A percentile compares a stretch with the other conserved stretches of the same genome.
phyloP scores from a whole-genome alignment of 2,113 vertebrate species.

The Antechinus stuartii region DNA sequence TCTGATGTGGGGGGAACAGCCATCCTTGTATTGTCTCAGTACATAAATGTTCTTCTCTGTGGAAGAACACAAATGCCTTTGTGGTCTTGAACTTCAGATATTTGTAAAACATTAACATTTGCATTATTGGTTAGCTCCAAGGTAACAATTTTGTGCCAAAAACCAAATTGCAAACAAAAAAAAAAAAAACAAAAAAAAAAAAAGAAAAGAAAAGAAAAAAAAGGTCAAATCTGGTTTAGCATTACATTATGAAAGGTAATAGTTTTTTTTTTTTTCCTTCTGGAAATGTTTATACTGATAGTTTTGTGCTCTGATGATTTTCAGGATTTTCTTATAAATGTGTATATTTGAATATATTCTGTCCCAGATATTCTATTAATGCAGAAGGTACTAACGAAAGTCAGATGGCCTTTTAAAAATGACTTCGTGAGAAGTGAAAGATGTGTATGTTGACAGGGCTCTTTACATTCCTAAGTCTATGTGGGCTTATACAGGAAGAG shows the following conservation, averaged over 20 bases:
- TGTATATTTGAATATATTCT: slow-evolving; percentile 46
- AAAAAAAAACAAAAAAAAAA: slow-evolving; percentile 35
- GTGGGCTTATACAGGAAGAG: fast-evolving
- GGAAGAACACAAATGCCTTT: not conserved
- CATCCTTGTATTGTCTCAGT: not conserved
- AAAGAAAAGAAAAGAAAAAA: slow-evolving; percentile 34
- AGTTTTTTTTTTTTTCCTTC: slow-evolving; percentile 59
- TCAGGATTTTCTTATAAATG: slow-evolving; percentile 65
- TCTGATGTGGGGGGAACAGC: not conserved
- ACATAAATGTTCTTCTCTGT: not conserved
- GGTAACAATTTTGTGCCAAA: not conserved
- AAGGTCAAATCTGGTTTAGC: slow-evolving; percentile 64
- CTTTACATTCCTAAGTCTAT: not conserved
- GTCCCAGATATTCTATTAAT: not conserved
- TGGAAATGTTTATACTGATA: slow-evolving; percentile 61
- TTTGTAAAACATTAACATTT: fast-evolving
- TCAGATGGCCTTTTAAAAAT: slow-evolving; percentile 52
- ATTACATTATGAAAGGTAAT: slow-evolving; percentile 65
- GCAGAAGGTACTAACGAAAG: slow-evolving; percentile 46
- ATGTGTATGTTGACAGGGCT: slow-evolving; percentile 17
- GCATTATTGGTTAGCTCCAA: not conserved
- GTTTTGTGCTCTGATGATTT: slow-evolving; percentile 73
- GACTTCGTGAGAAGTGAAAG: not conserved
- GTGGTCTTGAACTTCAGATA: not conserved
- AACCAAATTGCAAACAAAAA: slow-evolving; percentile 36